These are phyloP conservation scores for Magallana nippona DNA, from an alignment of 2,888 invertebrate genomes.

Conservation along the genomic window DNA sequence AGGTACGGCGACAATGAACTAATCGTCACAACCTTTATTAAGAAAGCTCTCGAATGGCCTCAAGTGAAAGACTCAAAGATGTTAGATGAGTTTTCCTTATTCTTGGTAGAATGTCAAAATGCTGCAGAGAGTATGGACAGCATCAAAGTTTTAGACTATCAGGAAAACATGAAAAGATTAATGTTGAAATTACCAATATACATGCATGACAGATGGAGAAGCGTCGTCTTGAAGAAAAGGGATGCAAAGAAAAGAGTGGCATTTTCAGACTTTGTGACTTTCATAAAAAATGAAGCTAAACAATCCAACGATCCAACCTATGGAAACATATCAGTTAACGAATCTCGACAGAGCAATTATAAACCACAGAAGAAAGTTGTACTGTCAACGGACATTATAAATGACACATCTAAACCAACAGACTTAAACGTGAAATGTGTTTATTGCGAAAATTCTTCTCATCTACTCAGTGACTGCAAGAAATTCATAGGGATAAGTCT, in stretches of 20 bases:
- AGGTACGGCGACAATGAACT: slow-evolving; percentile 42
- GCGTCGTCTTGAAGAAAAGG: background rate
- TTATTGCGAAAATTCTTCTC: slow-evolving; percentile 31
- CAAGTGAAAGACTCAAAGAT: slow-evolving; percentile 37
- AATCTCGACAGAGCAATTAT: background rate
- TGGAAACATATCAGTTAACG: background rate
- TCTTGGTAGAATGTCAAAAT: slow-evolving; percentile 49
- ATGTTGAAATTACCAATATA: slow-evolving; percentile 14
- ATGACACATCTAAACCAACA: background rate
- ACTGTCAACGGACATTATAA: background rate
- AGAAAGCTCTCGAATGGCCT: slow-evolving; percentile 48
- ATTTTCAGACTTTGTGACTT: slow-evolving; percentile 41
- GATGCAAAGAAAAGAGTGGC: background rate
- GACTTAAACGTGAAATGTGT: slow-evolving; percentile 21
- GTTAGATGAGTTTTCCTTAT: slow-evolving; percentile 50
- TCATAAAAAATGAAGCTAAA: slow-evolving; percentile 41
- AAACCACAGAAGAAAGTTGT: background rate
- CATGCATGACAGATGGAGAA: slow-evolving; percentile 42
- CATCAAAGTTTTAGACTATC: slow-evolving; percentile 40
- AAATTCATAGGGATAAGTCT: background rate
- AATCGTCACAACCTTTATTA: slow-evolving; percentile 46
- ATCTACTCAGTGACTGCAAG: slow-evolving; percentile 26
- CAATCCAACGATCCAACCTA: slow-evolving; percentile 38
- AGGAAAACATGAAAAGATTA: slow-evolving; percentile 41
- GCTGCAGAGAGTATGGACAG: slow-evolving; percentile 40